Evolutionary conservation across 1,140 invertebrate species (phyloP), one percentile per base, ranked within the genome.

Genomic region (Diploscapter pachys): DNA sequence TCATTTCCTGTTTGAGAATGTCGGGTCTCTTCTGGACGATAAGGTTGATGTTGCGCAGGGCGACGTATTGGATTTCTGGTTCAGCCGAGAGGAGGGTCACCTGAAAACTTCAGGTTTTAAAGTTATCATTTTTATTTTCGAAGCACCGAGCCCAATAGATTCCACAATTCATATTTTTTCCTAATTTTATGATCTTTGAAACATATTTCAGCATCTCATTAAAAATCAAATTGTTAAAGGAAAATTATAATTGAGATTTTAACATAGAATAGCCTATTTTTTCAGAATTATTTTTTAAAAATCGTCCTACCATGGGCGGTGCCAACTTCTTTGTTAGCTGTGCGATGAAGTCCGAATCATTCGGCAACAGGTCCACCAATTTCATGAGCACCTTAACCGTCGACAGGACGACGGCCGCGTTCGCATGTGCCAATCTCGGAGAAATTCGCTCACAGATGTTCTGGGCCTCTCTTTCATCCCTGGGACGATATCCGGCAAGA

Each of bases 1-100:
- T 99, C 96, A 99, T 99, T 88, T 99, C 97, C 83, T 99, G 95
- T 86, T 99, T 99, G n/a, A 99, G 87, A 79, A 99, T 98, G 78
- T 99, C 96, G 0, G 95, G 94, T 70, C 96, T 89, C 86, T 99
- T 99, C 87, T 99, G 97, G 31, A 99, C 96, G 81, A 99, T 98
- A 2, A 99, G 89, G 88, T 99, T 99, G 80, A 99, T 99, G 86
- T 99, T 99, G 74, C 97, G 87, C 55, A 99, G 88, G 3, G 96
- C 97, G 8, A 99, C 97, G 86, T 99, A 99, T 87, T 99, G 97
- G 65, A 99, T 91, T 88, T 99, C 97, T 4, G 96, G 94, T 87
- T 99, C 97, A 0, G 95, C 96, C 54, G 95, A 98, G 0, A 99
- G 89, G 48, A 99, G 89, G 3, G 97, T 99, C 1, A 99, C 66